A percentile compares a stretch with the other conserved stretches of the same genome.
Evolutionary conservation across 2,888 invertebrate species (phyloP).

Genomic region (Stratiomys singularior): DNA sequence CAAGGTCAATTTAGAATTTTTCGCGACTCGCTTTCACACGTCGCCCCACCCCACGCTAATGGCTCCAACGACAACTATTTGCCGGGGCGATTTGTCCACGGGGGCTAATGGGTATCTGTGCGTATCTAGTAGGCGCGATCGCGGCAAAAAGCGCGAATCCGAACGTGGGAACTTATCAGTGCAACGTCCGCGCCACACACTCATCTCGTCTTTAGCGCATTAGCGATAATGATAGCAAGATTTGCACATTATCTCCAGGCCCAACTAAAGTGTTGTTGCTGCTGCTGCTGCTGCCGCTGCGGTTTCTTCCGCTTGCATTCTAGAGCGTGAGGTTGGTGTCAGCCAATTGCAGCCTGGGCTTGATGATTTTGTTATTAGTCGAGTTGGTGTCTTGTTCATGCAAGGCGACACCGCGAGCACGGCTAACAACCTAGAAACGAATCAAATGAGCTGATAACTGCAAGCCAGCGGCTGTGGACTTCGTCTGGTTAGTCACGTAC

Average conservation of each 20-base stretch:
- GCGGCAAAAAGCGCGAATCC: not conserved
- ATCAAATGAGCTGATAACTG: constrained; percentile 41
- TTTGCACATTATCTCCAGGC: constrained; percentile 11
- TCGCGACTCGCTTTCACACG: not conserved
- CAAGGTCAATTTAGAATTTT: constrained; percentile 5
- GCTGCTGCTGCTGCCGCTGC: not conserved
- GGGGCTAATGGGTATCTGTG: not conserved
- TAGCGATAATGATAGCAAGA: constrained; percentile 13
- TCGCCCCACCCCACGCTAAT: not conserved
- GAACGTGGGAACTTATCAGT: constrained; percentile 12
- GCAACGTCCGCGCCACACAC: constrained; percentile 20
- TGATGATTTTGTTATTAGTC: constrained; percentile 24
- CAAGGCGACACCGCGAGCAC: constrained; percentile 45
- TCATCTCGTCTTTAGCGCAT: not conserved
- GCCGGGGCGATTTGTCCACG: not conserved
- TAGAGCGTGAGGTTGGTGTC: not conserved
- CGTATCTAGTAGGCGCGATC: not conserved
- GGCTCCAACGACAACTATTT: too few species aligned
- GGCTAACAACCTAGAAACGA: constrained; percentile 48
- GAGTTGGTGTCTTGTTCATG: constrained; percentile 29
- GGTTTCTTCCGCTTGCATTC: constrained; percentile 45
- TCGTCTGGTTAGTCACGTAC: constrained; percentile 48
- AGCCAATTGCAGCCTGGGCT: constrained; percentile 15
- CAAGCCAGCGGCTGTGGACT: constrained; percentile 34
- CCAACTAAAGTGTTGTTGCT: too few species aligned